These are phyloP conservation scores for Polylopha cassiicola DNA, from an alignment of 2,888 invertebrate species.

Conservation along the genomic window DNA sequence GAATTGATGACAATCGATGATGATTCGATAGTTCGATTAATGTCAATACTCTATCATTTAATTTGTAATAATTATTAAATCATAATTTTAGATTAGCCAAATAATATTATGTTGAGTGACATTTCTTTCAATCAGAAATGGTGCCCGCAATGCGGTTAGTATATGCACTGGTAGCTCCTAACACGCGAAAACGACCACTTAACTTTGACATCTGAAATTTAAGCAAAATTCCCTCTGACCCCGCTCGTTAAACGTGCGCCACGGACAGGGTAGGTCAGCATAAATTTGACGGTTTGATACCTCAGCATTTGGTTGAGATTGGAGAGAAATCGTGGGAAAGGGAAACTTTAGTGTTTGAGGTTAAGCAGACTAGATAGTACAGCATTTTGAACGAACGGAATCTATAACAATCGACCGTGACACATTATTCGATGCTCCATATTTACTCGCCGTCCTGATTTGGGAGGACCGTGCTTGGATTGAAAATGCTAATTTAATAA, in stretches of 20 bases:
- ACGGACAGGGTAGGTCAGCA: slow-evolving; percentile 19
- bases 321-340: slow-evolving; percentile 36
- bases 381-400: not conserved
- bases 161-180: slow-evolving; percentile 34
- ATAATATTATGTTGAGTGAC: slow-evolving; percentile 2
- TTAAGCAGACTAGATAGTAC: slow-evolving; percentile 19
- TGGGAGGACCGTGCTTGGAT: no score
- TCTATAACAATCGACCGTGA: slow-evolving; percentile 1
- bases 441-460: no score
- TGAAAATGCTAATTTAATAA: no score
- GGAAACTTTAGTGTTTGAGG: slow-evolving; percentile 36
- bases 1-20: no score
- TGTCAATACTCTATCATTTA: no score
- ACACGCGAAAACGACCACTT: slow-evolving; percentile 29
- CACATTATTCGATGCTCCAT: no score
- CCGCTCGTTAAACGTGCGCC: not conserved
- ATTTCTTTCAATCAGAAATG: slow-evolving; percentile 23
- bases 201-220: slow-evolving; percentile 28
- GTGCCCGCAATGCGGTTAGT: slow-evolving; percentile 41
- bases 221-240: slow-evolving; percentile 7
- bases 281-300: slow-evolving; percentile 26
- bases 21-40: no score
- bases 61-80: no score
- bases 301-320: slow-evolving; percentile 43
- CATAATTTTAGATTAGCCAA: no score